Evolutionary conservation across 2,888 invertebrate genomes (phyloP).

Genomic region (Melangyna quadrimaculata): DNA sequence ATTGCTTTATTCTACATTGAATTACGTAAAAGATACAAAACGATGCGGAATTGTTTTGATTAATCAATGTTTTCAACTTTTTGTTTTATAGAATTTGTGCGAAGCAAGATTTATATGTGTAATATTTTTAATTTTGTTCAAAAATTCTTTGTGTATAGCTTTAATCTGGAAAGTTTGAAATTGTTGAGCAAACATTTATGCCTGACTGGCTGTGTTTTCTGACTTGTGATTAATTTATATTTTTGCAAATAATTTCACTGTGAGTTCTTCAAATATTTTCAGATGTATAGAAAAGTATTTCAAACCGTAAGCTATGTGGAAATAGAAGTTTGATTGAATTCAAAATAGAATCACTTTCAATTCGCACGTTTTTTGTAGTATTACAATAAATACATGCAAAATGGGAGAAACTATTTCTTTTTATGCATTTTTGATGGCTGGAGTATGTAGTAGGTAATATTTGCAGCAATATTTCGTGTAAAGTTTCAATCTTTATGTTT

Average conservation of each 20-base stretch:
- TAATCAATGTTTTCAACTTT: not conserved
- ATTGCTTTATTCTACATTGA: conserved; percentile 31
- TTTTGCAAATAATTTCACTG: not conserved
- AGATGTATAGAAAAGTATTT: not conserved
- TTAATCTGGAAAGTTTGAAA: not conserved
- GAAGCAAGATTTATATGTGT: not conserved
- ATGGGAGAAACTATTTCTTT: not conserved
- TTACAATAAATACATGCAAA: no score
- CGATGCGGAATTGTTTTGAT: not conserved
- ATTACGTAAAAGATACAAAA: not conserved
- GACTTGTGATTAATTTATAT: not conserved
- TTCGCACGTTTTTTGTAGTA: not conserved
- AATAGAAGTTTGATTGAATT: not conserved
- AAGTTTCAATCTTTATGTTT: no score
- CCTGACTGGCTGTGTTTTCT: not conserved
- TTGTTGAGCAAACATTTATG: not conserved
- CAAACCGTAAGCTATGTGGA: not conserved
- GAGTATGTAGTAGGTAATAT: no score
- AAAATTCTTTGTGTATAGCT: not conserved
- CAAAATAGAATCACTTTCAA: not conserved
- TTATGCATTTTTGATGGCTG: no score
- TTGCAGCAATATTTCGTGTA: no score
- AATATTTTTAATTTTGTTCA: not conserved
- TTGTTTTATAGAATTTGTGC: not conserved
- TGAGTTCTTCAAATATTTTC: not conserved